These are phyloP conservation scores for Alligator mississippiensis DNA, from an alignment of 2,113 vertebrate genomes.

Conservation along the genomic window DNA sequence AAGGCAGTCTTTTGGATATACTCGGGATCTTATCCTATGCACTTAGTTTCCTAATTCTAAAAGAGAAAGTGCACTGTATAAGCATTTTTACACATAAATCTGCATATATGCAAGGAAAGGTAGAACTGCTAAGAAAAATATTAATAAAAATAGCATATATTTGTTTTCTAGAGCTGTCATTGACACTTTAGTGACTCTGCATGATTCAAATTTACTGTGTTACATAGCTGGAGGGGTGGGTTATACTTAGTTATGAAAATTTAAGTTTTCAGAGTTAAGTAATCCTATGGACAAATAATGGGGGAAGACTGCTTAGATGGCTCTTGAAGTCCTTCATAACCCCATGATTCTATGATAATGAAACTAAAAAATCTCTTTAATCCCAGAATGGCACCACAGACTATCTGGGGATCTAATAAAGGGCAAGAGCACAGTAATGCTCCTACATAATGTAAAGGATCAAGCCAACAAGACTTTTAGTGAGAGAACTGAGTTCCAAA, in stretches of 20 bases:
- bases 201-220: neutral
- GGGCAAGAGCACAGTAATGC: too few relatives aligned
- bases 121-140: neutral
- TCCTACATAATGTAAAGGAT: neutral
- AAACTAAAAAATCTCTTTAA: neutral
- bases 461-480: neutral
- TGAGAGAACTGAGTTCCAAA: too few relatives aligned
- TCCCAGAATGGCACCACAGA: neutral
- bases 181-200: neutral
- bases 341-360: neutral
- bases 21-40: neutral
- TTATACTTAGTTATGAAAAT: too few relatives aligned
- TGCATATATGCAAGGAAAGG: neutral
- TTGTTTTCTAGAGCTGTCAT: neutral
- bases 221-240: neutral
- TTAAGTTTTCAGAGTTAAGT: too few relatives aligned
- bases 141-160: neutral
- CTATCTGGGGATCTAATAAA: neutral
- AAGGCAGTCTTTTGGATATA: neutral
- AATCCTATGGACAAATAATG: too few relatives aligned
- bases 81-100: neutral
- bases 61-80: neutral
- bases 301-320: neutral
- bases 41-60: neutral
- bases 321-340: neutral